A percentile compares a stretch with the other conserved stretches of the same genome.
These are phyloP conservation scores for Dichetophora obliterata DNA, from an alignment of 2,888 invertebrate genomes.

Conservation along the genomic window DNA sequence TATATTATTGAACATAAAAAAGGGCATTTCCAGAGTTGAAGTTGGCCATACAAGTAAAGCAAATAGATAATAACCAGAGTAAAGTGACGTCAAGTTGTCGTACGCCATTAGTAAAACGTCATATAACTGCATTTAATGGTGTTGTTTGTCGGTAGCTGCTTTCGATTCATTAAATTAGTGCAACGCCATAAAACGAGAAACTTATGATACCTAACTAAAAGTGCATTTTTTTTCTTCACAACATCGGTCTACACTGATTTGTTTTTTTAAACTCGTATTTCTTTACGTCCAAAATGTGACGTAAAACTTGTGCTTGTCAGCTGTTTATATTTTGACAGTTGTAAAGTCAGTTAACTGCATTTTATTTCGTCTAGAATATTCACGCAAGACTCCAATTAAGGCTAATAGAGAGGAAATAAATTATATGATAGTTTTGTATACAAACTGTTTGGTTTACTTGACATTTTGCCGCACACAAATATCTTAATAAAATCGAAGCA, in stretches of 20 bases:
- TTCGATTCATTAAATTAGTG: neutral
- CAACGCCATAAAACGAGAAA: neutral
- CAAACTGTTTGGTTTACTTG: too few relatives aligned
- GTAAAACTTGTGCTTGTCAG: neutral
- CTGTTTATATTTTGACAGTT: neutral
- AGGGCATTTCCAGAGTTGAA: conserved; percentile 9
- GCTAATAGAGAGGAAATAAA: neutral
- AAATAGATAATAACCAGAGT: neutral
- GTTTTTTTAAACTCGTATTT: neutral
- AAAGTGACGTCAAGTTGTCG: neutral
- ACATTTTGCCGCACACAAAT: too few relatives aligned
- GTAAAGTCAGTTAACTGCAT: neutral
- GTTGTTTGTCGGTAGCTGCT: neutral
- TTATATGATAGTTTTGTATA: neutral
- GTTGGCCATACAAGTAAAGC: neutral
- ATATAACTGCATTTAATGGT: neutral
- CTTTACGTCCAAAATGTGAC: neutral
- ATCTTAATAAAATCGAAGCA: neutral
- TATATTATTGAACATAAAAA: neutral
- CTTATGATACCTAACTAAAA: too few relatives aligned
- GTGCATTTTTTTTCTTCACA: neutral
- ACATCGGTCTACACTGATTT: neutral
- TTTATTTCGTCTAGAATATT: neutral
- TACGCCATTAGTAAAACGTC: neutral
- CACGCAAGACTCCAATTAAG: neutral